These are phyloP conservation scores for Drosophila kuntzei DNA, from an alignment of 2,888 invertebrate genomes.

Conservation along the genomic window DNA sequence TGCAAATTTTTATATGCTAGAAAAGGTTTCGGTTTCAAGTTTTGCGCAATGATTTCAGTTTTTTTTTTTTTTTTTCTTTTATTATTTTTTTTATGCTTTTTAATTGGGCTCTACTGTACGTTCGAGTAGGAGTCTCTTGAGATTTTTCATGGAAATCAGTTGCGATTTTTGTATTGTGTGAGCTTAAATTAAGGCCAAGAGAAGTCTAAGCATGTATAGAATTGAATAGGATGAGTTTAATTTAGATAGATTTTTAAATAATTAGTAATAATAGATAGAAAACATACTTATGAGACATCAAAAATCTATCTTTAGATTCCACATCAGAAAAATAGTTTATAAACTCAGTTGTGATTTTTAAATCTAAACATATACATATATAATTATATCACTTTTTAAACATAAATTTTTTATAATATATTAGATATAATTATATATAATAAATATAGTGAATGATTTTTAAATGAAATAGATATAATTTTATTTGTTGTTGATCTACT, in stretches of 20 bases:
- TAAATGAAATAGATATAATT: too few relatives aligned
- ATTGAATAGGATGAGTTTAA: background rate
- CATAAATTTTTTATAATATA: too few relatives aligned
- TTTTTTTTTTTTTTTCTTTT: constrained; percentile 3
- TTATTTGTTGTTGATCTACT: background rate
- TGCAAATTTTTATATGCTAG: background rate
- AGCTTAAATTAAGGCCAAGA: background rate
- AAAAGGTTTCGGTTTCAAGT: constrained; percentile 25
- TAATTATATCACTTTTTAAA: too few relatives aligned
- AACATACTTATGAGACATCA: background rate
- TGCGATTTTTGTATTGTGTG: constrained; percentile 11
- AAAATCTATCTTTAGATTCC: background rate
- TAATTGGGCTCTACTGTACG: constrained; percentile 27
- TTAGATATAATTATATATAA: too few relatives aligned
- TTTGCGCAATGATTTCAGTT: constrained; percentile 17
- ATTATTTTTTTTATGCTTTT: constrained; percentile 19
- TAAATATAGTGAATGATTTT: too few relatives aligned
- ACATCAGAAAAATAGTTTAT: too few relatives aligned
- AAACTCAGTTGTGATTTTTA: too few relatives aligned
- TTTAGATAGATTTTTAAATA: background rate
- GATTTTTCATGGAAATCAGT: constrained; percentile 21
- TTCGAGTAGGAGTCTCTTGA: constrained; percentile 27
- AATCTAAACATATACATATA: too few relatives aligned
- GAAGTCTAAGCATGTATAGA: background rate
- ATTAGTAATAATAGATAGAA: background rate